Percentiles rank a stretch among this genome's conserved stretches.
phyloP scores from a whole-genome alignment of 2,113 vertebrate genomes.

The Apus apus region DNA sequence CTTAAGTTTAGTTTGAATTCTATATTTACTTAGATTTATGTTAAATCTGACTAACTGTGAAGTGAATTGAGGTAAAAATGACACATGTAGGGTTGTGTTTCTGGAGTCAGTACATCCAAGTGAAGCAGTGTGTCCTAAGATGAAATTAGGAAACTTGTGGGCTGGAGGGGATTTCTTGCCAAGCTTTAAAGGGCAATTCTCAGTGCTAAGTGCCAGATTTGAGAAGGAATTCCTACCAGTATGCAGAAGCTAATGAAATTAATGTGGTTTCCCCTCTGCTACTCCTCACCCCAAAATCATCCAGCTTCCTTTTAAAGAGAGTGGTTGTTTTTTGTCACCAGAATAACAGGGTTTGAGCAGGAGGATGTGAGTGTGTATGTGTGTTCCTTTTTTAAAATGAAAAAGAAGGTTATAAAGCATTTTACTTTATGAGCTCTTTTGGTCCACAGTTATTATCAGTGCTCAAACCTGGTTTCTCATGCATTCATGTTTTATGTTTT shows the following conservation, averaged over 20 bases:
- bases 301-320: conserved; percentile 49
- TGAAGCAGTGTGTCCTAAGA: conserved; percentile 33
- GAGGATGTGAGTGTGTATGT: neutral
- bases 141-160: conserved; percentile 58
- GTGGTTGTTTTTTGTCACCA: neutral
- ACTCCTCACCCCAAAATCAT: conserved; percentile 18
- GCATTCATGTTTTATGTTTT: neutral
- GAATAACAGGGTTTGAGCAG: conserved; percentile 11
- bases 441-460: neutral
- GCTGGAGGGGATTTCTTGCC: conserved; percentile 43
- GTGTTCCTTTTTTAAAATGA: neutral
- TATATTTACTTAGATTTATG: conserved; percentile 13
- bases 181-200: conserved; percentile 48
- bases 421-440: neutral
- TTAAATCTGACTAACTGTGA: neutral
- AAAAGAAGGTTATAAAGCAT: neutral
- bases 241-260: conserved; percentile 54
- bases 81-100: neutral
- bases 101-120: conserved; percentile 13
- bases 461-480: neutral
- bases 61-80: conserved; percentile 44
- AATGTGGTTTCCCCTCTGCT: conserved; percentile 61
- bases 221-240: conserved; percentile 49
- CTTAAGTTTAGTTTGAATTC: conserved; percentile 24
- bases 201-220: conserved; percentile 38